Evolutionary conservation across 2,113 vertebrate genomes (phyloP), one percentile per base, ranked within the genome.

Genomic region (Datnioides undecimradiatus): DNA sequence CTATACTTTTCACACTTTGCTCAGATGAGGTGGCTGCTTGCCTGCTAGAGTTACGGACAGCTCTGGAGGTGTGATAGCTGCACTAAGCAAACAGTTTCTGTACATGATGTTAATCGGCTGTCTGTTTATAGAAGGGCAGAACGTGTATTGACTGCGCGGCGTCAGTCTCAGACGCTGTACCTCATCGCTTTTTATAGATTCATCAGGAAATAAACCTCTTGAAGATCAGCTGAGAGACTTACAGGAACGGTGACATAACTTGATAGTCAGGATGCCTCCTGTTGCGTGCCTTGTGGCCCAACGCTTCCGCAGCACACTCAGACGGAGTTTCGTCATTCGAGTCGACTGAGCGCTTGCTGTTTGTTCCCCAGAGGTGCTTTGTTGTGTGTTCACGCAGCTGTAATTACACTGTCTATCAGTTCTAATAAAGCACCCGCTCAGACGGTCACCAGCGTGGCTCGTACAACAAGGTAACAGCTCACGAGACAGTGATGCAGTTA

Each of bases 231-330:
- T 46, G 8, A 69, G 54, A 27, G 1, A 13, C 45, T 76, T 55
- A 36, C 27, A 71, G 66, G 10, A 66, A 69, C 19, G 23, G 49
- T 8, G 48, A 67, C 41, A 55, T 49, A 19, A 31, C 9, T 17
- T 29, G 19, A n/a, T 40, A 45, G 68, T 76, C 14, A 51, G 27
- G 48, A 79, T 67, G 48, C 19, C 67, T 31, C 34, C n/a, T 3
- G 65, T 58, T 52, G 19, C 1, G 8, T 23, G 73, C 34, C 12
- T 36, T 38, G 17, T 36, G 23, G 83, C 78, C 69, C 8, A 27
- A 63, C 77, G 54, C 31, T 78, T 68, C n/a, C 33, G 36, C 40
- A 38, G 51, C 43, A 45, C 46, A 27, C 45, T 55, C 31, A 5
- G 19, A 41, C 5, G n/a, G n/a, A n/a, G n/a, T n/a, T n/a, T n/a